A percentile compares a stretch with the other conserved stretches of the same genome.
phyloP scores from a whole-genome alignment of 2,113 vertebrate genomes.

The Etheostoma spectabile region DNA sequence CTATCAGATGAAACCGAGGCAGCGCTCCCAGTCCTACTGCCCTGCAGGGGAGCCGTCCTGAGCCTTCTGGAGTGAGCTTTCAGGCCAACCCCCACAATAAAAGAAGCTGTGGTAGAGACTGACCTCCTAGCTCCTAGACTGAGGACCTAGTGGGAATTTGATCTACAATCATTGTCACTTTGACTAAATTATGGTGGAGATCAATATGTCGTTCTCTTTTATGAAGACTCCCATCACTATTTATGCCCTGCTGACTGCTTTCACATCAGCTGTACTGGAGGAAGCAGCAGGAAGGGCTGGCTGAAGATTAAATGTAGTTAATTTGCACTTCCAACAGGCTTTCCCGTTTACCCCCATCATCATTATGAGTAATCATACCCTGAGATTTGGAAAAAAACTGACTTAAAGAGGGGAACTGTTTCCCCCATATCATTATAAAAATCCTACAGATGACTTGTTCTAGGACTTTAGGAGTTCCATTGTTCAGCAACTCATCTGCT shows the following conservation, averaged over 20 bases:
- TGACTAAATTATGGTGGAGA: slow-evolving; percentile 14
- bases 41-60: slow-evolving; percentile 53
- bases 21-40: slow-evolving; percentile 18
- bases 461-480: neutral
- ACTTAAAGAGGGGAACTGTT: neutral
- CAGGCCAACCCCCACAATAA: slow-evolving; percentile 14
- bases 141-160: slow-evolving; percentile 22
- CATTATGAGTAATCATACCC: slow-evolving; percentile 10
- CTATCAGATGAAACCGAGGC: slow-evolving; percentile 52
- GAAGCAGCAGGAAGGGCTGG: neutral
- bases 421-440: neutral
- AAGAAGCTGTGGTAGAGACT: slow-evolving; percentile 24
- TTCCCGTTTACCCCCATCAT: slow-evolving; percentile 12
- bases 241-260: neutral
- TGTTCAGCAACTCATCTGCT: neutral
- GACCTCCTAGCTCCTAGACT: slow-evolving; percentile 20
- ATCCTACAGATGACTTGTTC: neutral
- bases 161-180: slow-evolving; percentile 34
- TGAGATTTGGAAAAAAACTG: neutral
- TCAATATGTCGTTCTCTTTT: slow-evolving; percentile 1
- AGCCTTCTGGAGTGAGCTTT: slow-evolving; percentile 4
- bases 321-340: slow-evolving; percentile 20
- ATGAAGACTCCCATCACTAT: neutral
- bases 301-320: slow-evolving; percentile 14
- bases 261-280: slow-evolving; percentile 10